Conservation (phyloP, 92 coral and sea anemone species). For the Bergia puertoricense region DNA sequence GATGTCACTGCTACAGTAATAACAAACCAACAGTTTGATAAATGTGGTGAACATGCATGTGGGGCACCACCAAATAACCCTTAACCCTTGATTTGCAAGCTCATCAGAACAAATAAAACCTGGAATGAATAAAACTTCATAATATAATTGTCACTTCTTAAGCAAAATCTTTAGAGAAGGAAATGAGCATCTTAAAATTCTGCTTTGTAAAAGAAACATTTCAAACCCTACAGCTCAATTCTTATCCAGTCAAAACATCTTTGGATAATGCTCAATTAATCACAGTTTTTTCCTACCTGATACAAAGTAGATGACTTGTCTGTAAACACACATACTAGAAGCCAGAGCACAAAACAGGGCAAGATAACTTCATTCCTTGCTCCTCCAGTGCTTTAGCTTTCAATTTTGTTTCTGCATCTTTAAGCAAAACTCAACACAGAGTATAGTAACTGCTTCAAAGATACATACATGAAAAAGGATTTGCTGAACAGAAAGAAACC, state of each 20-base stretch:
- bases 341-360: too few relatives aligned
- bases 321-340: too few relatives aligned
- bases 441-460: not conserved
- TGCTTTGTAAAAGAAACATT: not conserved
- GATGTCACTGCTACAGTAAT: too few relatives aligned
- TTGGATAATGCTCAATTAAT: not conserved
- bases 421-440: not conserved
- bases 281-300: too few relatives aligned
- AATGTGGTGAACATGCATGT: too few relatives aligned
- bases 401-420: not conserved
- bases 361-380: too few relatives aligned
- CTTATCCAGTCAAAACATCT: not conserved
- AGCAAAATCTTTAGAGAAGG: not conserved
- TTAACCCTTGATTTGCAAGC: not conserved
- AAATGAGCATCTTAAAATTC: not conserved
- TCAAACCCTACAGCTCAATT: not conserved
- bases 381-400: not conserved
- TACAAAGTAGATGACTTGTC: too few relatives aligned
- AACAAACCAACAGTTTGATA: too few relatives aligned
- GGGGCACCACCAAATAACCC: not conserved
- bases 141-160: not conserved
- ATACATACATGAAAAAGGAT: not conserved
- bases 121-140: conserved; percentile 16
- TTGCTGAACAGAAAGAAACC: not conserved
- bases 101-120: not conserved